Base-by-base conservation (phyloP, 1,140 invertebrate species). In the Pentalonia nigronervosa region DNA sequence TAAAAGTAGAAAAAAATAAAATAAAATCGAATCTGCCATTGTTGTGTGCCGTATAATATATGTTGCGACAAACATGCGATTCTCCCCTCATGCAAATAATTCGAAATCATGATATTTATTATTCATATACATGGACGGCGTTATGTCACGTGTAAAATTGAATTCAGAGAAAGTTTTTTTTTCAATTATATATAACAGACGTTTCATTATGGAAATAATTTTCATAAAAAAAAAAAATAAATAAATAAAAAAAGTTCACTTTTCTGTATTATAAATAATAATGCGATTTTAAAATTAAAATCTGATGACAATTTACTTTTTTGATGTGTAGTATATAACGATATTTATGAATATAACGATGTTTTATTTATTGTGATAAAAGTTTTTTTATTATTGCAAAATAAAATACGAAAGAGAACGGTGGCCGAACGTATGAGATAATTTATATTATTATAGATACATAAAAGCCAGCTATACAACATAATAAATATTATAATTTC, bases 141-240 rank as follows among this genome's bases (percentile, higher is more conserved):
- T 93, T 93, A 93, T 93, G 91, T 93, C 91, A 93, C 91, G 91
- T 93, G 91, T 93, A 93, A 93, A 93, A 93, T 93, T 93, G 91
- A 93, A 93, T 93, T 84, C 76, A 34, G 91, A 84, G 84, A 93
- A 93, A 84, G 76, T 93, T 90, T 50, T 48, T 83, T 92, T 93
- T 93, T 84, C 90, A 91, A 91, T 91, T 91, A 91, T 91, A 76
- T 81, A 34, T 23, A 48, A 76, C 60, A 48, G 90, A 76, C 90
- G 45, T 91, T 91, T 53, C 56, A 81, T 81, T 81, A 91, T 47
- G 45, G 67, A 81, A 76, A 91, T 60, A 60, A 90, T 60, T 90
- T 90, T 90, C 34, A 90, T 90, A 90, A 90, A 45, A 86, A 25
- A 89, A 48, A 41, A 41, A 41, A 2, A 45, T 45, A 86, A 36